Conservation (phyloP, 1,140 invertebrate species). For the Temnothorax curvispinosus region DNA sequence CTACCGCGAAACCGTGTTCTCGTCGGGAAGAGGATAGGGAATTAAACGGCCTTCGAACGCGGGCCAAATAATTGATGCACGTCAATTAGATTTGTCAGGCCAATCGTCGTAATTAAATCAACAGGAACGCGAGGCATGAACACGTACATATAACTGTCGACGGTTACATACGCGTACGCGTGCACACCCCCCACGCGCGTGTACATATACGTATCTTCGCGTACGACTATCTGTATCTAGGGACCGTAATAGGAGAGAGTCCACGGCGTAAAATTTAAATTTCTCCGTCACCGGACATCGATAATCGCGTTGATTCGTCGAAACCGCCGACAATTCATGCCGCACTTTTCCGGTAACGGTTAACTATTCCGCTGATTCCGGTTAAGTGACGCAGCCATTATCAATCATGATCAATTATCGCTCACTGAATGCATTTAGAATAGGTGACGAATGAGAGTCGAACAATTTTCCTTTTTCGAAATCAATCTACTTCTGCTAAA, state of each 20-base stretch:
- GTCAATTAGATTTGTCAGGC: conserved; percentile 82
- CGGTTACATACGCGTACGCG: conserved; percentile 27
- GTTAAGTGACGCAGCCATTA: conserved; percentile 35
- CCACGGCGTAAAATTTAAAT: conserved; percentile 77
- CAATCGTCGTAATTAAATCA: conserved; percentile 81
- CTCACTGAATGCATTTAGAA: background rate
- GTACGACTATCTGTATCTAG: conserved; percentile 12
- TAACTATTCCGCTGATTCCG: conserved; percentile 27
- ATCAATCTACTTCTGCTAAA: background rate
- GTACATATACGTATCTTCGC: background rate
- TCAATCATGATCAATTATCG: conserved; percentile 59
- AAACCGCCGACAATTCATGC: conserved; percentile 63
- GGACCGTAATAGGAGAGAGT: conserved; percentile 39
- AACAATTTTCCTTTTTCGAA: background rate
- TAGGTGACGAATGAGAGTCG: background rate
- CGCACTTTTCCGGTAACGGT: conserved; percentile 62
- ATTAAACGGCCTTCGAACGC: conserved; percentile 77
- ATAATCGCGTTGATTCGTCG: conserved; percentile 75
- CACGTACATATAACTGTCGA: conserved; percentile 56
- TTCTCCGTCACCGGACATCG: conserved; percentile 72
- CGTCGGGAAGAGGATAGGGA: conserved; percentile 70
- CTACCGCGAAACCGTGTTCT: conserved; percentile 69
- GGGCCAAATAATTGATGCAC: conserved; percentile 79
- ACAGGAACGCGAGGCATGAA: conserved; percentile 68
- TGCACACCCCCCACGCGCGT: background rate